Evolutionary conservation across 2,888 invertebrate genomes (phyloP).

Genomic region (Andrena fulva): DNA sequence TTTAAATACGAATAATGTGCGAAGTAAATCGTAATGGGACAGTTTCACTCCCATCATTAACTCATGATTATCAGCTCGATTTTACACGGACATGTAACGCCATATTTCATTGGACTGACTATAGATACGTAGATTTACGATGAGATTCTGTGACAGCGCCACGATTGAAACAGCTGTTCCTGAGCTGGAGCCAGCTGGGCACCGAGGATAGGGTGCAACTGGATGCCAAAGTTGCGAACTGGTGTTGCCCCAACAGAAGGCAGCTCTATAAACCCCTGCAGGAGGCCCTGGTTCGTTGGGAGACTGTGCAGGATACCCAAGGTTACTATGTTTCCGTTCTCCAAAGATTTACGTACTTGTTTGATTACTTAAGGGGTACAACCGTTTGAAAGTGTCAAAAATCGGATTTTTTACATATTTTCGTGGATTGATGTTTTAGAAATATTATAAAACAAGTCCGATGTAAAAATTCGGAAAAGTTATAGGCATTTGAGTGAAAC

Average conservation of each 20-base stretch:
- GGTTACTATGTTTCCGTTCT: constrained; percentile 45
- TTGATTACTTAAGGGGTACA: not conserved
- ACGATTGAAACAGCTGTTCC: constrained; percentile 68
- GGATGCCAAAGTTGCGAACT: constrained; percentile 59
- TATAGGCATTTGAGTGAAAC: too few relatives aligned
- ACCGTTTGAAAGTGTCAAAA: too few relatives aligned
- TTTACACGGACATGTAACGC: not conserved
- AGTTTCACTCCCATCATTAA: too few relatives aligned
- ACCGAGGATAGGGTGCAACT: constrained; percentile 62
- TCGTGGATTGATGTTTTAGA: too few relatives aligned
- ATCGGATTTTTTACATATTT: too few relatives aligned
- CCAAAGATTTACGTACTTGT: not conserved
- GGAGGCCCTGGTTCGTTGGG: constrained; percentile 72
- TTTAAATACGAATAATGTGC: too few relatives aligned
- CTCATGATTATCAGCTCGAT: not conserved
- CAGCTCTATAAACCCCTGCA: constrained; percentile 69
- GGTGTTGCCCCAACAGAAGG: constrained; percentile 60
- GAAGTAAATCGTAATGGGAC: too few relatives aligned
- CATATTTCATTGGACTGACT: constrained; percentile 23
- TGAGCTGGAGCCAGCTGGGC: constrained; percentile 67
- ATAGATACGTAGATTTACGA: constrained; percentile 34
- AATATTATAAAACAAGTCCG: too few relatives aligned
- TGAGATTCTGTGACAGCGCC: constrained; percentile 61
- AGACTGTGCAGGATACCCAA: constrained; percentile 71
- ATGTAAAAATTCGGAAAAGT: too few relatives aligned